Conservation (phyloP, 2,888 invertebrate species). For the Pyrgus malvae region DNA sequence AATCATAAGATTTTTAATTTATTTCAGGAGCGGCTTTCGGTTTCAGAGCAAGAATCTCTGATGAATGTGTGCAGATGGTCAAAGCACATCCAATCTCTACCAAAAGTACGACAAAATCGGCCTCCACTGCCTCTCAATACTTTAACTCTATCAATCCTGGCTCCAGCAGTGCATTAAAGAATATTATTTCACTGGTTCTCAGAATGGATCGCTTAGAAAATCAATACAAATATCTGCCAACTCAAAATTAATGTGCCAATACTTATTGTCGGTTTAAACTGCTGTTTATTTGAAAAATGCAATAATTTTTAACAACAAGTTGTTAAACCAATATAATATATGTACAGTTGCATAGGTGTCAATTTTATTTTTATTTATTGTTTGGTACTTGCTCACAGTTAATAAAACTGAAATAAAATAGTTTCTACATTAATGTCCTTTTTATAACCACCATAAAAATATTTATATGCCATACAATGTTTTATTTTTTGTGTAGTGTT, state of each 20-base stretch:
- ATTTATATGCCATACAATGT: not conserved
- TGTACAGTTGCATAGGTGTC: too few species aligned
- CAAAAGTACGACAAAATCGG: slow-evolving; percentile 74
- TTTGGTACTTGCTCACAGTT: too few species aligned
- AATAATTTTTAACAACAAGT: too few species aligned
- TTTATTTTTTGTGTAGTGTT: not conserved
- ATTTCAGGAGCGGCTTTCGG: slow-evolving; percentile 83
- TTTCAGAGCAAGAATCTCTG: slow-evolving; percentile 85
- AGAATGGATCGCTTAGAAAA: too few species aligned
- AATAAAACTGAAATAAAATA: too few species aligned
- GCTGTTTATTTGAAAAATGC: too few species aligned
- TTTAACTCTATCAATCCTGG: slow-evolving; percentile 55
- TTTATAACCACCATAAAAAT: not conserved
- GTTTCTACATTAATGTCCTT: too few species aligned
- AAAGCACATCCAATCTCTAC: slow-evolving; percentile 87
- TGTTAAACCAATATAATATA: too few species aligned
- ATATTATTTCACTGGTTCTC: not conserved
- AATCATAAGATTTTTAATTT: slow-evolving; percentile 21
- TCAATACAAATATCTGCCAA: too few species aligned
- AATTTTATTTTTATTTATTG: not conserved
- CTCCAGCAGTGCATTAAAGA: slow-evolving; percentile 63
- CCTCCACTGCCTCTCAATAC: slow-evolving; percentile 57
- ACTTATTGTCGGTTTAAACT: too few species aligned
- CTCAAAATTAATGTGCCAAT: too few species aligned
- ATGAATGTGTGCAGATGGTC: slow-evolving; percentile 89